phyloP scores from a whole-genome alignment of 2,797 vertebrate species.

The Trichosurus vulpecula region DNA sequence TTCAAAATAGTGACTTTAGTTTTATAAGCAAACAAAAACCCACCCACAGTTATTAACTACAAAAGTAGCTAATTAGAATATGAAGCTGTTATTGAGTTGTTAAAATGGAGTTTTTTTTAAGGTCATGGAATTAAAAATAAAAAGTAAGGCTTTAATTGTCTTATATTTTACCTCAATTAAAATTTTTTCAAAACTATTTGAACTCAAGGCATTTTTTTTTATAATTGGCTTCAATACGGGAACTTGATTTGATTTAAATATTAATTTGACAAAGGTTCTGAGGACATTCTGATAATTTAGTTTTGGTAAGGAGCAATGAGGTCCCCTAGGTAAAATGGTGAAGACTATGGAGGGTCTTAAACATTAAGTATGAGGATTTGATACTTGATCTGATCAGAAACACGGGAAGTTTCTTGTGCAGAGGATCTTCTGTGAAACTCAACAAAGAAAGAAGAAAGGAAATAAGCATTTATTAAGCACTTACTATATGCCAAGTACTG shows the following conservation, averaged over 20 bases:
- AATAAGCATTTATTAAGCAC: no score
- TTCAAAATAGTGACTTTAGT: background rate
- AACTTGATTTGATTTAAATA: background rate
- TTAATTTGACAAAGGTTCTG: background rate
- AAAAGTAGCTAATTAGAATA: background rate
- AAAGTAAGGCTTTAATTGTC: background rate
- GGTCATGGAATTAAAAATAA: background rate
- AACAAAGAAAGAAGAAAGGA: background rate
- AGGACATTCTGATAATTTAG: background rate
- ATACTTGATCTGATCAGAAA: background rate
- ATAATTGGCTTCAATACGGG: background rate
- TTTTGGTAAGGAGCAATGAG: background rate
- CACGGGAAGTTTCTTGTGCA: background rate
- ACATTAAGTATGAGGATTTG: background rate
- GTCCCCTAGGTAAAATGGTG: background rate
- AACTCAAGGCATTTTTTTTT: background rate
- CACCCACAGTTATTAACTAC: background rate
- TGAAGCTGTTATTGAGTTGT: background rate
- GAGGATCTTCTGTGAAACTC: background rate
- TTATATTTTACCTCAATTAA: slow-evolving; percentile 1
- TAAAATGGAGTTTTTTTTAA: background rate
- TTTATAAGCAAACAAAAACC: slow-evolving; percentile 1
- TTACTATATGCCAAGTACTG: no score
- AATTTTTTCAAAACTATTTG: background rate
- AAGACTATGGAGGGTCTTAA: slow-evolving; percentile 10